Base-by-base conservation (phyloP, 2,797 vertebrate genomes). In the Crocidura indochinensis region DNA sequence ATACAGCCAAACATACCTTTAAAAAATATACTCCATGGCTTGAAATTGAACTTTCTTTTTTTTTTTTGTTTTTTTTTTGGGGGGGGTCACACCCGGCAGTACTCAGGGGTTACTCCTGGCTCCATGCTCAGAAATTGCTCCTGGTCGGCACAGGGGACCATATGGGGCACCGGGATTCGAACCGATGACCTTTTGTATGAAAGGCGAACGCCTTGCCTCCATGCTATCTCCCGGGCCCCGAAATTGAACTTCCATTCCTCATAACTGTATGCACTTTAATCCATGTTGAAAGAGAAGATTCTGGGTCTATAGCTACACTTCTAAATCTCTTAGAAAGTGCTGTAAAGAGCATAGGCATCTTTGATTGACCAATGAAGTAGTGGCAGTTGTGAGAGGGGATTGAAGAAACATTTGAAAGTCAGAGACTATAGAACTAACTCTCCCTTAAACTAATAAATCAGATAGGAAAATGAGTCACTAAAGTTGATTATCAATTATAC, bases 1-100 rank as follows among this genome's bases (percentile, higher is more conserved):
- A 20, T 60, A 60, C 56, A 60, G 20, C 17, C 17, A 20, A 60
- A 60, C 6, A 60, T 6, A 20, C 20, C 53, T 14, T 15, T 15
- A 56, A 60, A 60, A 38, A n/a, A 71, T 78, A 71, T 78, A n/a
- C 90, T 88, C 64, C 51, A 60, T 82, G 72, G 62, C 79, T 89
- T 85, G 29, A 80, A 95, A 77, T 22, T 83, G 27, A 73, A 86
- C 1, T 47, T 62, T 27, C n/a, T n/a, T n/a, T n/a, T n/a, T n/a
- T n/a, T n/a, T n/a, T n/a, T n/a, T n/a, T n/a, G n/a, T n/a, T n/a
- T n/a, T n/a, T n/a, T n/a, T n/a, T n/a, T n/a, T n/a, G n/a, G n/a
- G n/a, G n/a, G n/a, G n/a, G n/a, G n/a, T n/a, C n/a, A n/a, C n/a
- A n/a, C n/a, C n/a, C n/a, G n/a, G n/a, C n/a, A n/a, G n/a, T n/a